Conservation (phyloP, 2,888 invertebrate species). For the Drosophila conformis region DNA sequence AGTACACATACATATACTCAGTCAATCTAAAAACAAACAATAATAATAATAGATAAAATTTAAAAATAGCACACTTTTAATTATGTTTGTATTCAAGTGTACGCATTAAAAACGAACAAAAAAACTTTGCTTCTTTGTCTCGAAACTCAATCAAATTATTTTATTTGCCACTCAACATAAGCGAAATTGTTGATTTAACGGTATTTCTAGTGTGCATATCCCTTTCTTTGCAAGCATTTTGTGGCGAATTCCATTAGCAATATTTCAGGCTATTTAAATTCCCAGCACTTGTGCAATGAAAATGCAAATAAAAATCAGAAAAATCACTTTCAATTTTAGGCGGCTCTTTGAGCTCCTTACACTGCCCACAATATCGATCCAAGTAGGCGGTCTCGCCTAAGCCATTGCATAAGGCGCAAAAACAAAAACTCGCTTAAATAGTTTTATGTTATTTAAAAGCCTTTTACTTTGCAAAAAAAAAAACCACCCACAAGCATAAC, state of each 20-base stretch:
- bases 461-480: constrained; percentile 64
- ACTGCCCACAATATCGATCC: constrained; percentile 3
- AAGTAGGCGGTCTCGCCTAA: constrained; percentile 33
- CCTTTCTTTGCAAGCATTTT: constrained; percentile 7
- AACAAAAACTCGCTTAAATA: constrained; percentile 42
- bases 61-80: background rate
- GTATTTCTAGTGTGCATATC: background rate
- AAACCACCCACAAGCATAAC: constrained; percentile 29
- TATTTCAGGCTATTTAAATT: constrained; percentile 32
- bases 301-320: constrained; percentile 29
- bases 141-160: background rate
- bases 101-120: background rate
- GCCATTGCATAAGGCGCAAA: constrained; percentile 61
- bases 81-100: background rate
- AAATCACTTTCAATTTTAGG: constrained; percentile 49
- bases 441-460: constrained; percentile 62
- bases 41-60: no score
- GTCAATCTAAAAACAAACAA: background rate
- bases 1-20: background rate
- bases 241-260: constrained; percentile 18
- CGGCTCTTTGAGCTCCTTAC: constrained; percentile 40
- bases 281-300: constrained; percentile 37
- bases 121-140: background rate
- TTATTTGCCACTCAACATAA: background rate
- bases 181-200: background rate